Evolutionary conservation across 2,888 invertebrate species (phyloP), one percentile per base, ranked within the genome.

Genomic region (Trichogramma dendrolimi): DNA sequence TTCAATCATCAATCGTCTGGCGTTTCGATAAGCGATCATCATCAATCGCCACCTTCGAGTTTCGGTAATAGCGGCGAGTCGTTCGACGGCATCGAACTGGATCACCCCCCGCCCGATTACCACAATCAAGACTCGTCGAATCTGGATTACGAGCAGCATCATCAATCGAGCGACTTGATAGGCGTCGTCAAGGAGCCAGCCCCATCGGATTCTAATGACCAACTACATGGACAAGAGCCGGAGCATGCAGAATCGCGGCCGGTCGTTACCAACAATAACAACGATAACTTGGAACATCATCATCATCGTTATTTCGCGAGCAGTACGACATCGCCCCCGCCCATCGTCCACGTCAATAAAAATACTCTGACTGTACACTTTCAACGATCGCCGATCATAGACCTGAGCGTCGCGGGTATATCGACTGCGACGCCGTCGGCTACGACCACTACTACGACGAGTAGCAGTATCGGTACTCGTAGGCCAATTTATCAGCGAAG

Each of bases 351-450:
- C 10, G 11, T 44, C 54, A 27, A 27, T 4, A 6, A 48, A 4
- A 38, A 42, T 5, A n/a, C 5, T 2, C 14, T n/a, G 49, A 59
- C 7, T 10, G 44, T 64, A 6, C 87, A 87, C 67, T 83, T 86
- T 58, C 84, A 89, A 61, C 86, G 89, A 70, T 86, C 91, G 11
- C 87, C 88, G 14, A 71, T 87, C n/a, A 81, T 87, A 59, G 88
- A 88, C 70, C 79, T 87, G 49, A 82, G 83, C 57, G 73, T 62
- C 5, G 65, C 63, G 0, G 62, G 58, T 4, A 64, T 61, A 5
- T 58, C 59, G 4, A 41, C 53, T 2, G 49, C 55, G 6, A 58
- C 47, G 7, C 27, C 27, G 8, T 39, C 38, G 8, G 50, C 58
- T 7, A 53, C 59, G 5, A 39, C 53, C 6, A 48, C 38, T n/a